These are phyloP conservation scores for Puntigrus tetrazona DNA, from an alignment of 2,113 vertebrate species.

Conservation along the genomic window DNA sequence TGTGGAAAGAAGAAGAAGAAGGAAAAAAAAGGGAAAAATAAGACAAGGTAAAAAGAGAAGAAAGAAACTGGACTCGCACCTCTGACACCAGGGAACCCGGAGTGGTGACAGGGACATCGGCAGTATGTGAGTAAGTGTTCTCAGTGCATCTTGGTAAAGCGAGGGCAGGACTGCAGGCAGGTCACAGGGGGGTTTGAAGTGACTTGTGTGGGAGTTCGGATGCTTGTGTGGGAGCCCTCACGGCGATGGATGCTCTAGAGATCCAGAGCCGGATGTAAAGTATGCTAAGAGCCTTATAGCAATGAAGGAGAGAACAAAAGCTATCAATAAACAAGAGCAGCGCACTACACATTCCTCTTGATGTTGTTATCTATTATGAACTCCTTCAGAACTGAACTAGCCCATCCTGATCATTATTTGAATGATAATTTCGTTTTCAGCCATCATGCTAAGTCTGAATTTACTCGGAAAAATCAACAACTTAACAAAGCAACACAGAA, in stretches of 20 bases:
- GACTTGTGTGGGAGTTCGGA: constrained; percentile 25
- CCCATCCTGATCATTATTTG: background rate
- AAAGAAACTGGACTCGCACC: background rate
- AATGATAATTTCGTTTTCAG: background rate
- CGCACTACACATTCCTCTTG: background rate
- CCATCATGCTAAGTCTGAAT: background rate
- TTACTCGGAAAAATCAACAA: background rate
- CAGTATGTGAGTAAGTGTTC: constrained; percentile 18
- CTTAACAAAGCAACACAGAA: background rate
- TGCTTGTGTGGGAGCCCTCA: background rate
- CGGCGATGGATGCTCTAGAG: background rate
- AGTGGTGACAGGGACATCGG: background rate
- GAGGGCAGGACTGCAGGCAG: background rate
- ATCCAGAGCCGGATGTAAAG: background rate
- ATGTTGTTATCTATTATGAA: background rate
- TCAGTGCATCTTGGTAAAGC: background rate
- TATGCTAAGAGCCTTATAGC: constrained; percentile 2
- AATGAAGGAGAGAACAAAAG: background rate
- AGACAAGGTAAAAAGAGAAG: background rate
- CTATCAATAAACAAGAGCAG: constrained; percentile 14
- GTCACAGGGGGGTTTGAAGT: constrained; percentile 8
- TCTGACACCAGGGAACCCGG: background rate
- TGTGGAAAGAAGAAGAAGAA: constrained; percentile 2
- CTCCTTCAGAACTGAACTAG: background rate
- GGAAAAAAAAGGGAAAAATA: background rate